Base-by-base conservation (phyloP, 2,888 invertebrate genomes). In the Lasioglossum marginatum region DNA sequence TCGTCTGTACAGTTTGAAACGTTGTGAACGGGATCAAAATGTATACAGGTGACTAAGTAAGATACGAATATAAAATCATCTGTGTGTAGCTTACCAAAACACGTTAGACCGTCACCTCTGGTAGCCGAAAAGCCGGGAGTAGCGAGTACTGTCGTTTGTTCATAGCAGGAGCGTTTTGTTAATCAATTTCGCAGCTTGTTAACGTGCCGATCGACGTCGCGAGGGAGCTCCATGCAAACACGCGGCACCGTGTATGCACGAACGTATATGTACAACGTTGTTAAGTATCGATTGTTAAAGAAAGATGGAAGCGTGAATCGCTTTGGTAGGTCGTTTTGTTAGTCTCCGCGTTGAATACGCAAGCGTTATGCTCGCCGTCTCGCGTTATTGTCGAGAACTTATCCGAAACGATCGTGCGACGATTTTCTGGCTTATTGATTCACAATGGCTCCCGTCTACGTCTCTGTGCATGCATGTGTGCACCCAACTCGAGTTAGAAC, bases 51-150 rank as follows among this genome's bases (percentile, higher is more conserved):
- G 63, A 71, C 23, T 48, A 43, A 68, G 73, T 48, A 52, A 57
- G 79, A 60, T 52, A 63, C 57, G 89, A 77, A 89, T 81, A 88
- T 91, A 88, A 90, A 87, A 88, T 87, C 3, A 88, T 88, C 82
- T 57, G 90, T 93, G 90, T 93, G 91, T 90, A 90, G 91, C 95
- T 95, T 95, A 94, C 94, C 94, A 78, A 90, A 40, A 86, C 87
- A 91, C 88, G 92, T 91, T 93, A 93, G 92, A 90, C 95, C 94
- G 92, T 92, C 94, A 95, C 95, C 95, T 88, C 71, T 92, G 92
- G 90, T 92, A 92, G 40, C 92, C 92, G 90, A 92, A 92, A 93
- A 94, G 92, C 93, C 91, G 90, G 87, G n/a, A n/a, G 57, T 57
- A 70, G 70, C 79, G 88, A 88, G 91, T 89, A 81, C 87, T 85